Conservation (phyloP, 2,888 invertebrate species). For the Magallana nippona region DNA sequence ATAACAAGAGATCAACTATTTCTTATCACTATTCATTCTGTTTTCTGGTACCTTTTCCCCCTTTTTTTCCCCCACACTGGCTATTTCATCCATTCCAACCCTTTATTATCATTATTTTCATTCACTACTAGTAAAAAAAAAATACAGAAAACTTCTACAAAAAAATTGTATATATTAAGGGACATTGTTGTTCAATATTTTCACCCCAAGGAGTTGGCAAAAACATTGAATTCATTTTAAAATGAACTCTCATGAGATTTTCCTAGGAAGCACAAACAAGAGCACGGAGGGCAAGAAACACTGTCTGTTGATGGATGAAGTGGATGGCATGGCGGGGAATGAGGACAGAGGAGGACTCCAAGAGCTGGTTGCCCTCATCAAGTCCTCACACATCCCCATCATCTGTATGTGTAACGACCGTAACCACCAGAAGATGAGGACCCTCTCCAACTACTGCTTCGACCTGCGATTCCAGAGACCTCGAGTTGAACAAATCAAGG, state of each 20-base stretch:
- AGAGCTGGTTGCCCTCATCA: slow-evolving; percentile 95
- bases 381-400: slow-evolving; percentile 84
- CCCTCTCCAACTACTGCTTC: slow-evolving; percentile 95
- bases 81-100: no score
- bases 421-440: slow-evolving; percentile 92
- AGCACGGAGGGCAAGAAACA: slow-evolving; percentile 83
- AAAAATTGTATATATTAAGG: no score
- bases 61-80: no score
- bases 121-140: no score
- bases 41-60: no score
- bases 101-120: no score
- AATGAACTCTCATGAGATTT: neutral
- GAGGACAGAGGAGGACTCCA: slow-evolving; percentile 97
- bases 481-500: slow-evolving; percentile 93
- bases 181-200: no score
- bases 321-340: slow-evolving; percentile 99
- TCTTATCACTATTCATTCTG: no score
- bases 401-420: slow-evolving; percentile 97
- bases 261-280: no score
- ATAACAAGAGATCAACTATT: no score
- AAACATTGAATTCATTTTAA: no score
- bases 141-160: no score
- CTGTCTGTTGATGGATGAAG: slow-evolving; percentile 99
- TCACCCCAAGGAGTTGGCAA: neutral
- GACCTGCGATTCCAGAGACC: slow-evolving; percentile 93